Base-by-base conservation (phyloP, 2,888 invertebrate species). In the Rhaphigaster nebulosa region DNA sequence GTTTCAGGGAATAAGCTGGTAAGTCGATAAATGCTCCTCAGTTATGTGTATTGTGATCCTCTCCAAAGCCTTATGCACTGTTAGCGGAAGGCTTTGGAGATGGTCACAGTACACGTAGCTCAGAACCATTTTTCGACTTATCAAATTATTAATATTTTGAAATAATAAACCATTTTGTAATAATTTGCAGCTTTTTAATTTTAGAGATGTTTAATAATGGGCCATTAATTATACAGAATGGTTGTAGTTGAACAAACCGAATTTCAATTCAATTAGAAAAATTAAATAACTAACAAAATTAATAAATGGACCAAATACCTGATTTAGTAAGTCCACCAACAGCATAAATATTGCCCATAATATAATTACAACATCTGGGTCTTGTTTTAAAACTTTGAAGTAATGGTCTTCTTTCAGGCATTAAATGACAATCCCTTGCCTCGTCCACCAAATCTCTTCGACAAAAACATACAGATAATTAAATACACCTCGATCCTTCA, bases 241-340 rank as follows among this genome's bases (percentile, higher is more conserved):
- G 29, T 10, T 12, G 18, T 29, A 65, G 1, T 65, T 18, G 29
- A 29, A 60, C 26, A 29, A 29, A 18, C 8, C 0, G 38, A 12
- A 38, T 23, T 15, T 20, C 4, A 23, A 76, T 18, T 34, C 23
- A 38, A 6, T 38, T 56, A 87, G 0, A 87, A 52, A 54, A 52
- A 34, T 54, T 50, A 80, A 65, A 89, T 38, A n/a, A 84, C n/a
- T 23, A 18, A n/a, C n/a, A n/a, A 54, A 52, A 52, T 26, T 41
- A 29, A 50, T 29, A 80, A 90, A 76, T 87, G 10, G 60, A 41
- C 18, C 60, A 90, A 91, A 92, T 93, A 94, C 97, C 97, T 93
- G 96, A 96, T 93, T 97, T 96, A 80, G 97, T 97, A 45, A 98
- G 94, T 1, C 98, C 98, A 41, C 98, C 98, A 70, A 98, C 97